Base-by-base conservation (phyloP, 2,113 vertebrate species). In the Rhea pennata region DNA sequence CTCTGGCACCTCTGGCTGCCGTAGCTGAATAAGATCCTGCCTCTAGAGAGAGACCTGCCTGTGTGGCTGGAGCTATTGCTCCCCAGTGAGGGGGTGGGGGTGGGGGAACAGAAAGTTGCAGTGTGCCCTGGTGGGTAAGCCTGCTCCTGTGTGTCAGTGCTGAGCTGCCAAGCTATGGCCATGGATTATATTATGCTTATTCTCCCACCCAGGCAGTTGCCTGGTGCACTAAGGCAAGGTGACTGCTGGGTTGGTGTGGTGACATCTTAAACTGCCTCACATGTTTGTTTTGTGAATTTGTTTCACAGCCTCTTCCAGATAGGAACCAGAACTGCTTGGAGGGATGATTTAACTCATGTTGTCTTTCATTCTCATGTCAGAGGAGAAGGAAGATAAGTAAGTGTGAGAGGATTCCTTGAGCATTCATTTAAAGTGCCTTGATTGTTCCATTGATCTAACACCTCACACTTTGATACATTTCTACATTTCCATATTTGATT, bases 101-200 rank as follows among this genome's bases (percentile, higher is more conserved):
- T 36, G 36, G 36, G 36, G 36, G 36, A 8, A 5, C 23, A 56
- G 21, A 16, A 23, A 46, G 58, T 20, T 23, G 66, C 33, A 31
- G 36, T 19, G 10, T 84, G 40, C 27, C 40, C 79, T 54, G 66
- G 48, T 3, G 16, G 46, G 22, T n/a, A 31, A 67, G 20, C 16
- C 48, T 54, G 40, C 78, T 17, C 26, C 6, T 0, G 1, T 46
- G 53, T 16, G 16, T 58, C 26, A 46, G 16, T 5, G 33, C 24
- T 4, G 50, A 61, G 8, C 22, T 5, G 33, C 24, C 7, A 50
- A 61, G 8, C 22, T 85, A 10, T 4, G 51, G 53, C n/a, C 48
- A 29, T 3, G 0, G 6, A 42, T 23, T 4, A 13, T 12, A 1
- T 26, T 69, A 48, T 75, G 50, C 21, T 0, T 1, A 4, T 72